Evolutionary conservation across 2,797 vertebrate species (phyloP), one percentile per base, ranked within the genome.

Genomic region (Rhadinocentrus ornatus): DNA sequence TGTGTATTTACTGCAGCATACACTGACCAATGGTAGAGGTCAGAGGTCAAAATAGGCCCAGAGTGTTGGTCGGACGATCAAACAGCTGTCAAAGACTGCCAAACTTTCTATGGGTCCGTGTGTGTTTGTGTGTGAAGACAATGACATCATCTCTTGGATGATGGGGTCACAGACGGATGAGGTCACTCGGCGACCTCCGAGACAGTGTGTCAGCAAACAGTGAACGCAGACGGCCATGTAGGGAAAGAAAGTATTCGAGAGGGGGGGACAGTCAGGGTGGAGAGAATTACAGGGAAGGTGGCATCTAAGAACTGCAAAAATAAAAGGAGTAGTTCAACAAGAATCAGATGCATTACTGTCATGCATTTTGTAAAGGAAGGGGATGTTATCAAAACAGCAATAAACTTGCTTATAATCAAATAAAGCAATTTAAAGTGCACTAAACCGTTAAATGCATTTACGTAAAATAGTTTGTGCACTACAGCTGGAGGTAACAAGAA

Each of bases 41-140:
- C 83, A 88, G 77, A 73, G 79, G 86, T 84, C 68, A 87, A 89
- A 32, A 88, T 7, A 75, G 84, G 57, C 86, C 84, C 66, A 63
- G 35, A 67, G 86, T 80, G 74, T 34, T 65, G 71, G 77, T 87
- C 72, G 82, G 75, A 77, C 58, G 69, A 56, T 79, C 72, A 84
- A 75, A 85, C 81, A 91, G 80, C 86, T 86, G 85, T 83, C 85
- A 69, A 56, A 71, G 60, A 68, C 75, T 63, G 74, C 62, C 39
- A 58, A 68, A 68, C 31, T 48, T 53, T 70, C 44, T 65, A 3
- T 54, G 66, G 73, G 37, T 64, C 59, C 63, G 22, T 48, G 27
- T 55, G 31, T 20, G 22, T 22, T 20, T 24, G 46, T 68, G 12
- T 80, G 62, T 50, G n/a, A 37, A 63, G 73, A 81, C 10, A 0